Base-by-base conservation (phyloP, 2,797 vertebrate genomes). In the Anguilla megastoma region DNA sequence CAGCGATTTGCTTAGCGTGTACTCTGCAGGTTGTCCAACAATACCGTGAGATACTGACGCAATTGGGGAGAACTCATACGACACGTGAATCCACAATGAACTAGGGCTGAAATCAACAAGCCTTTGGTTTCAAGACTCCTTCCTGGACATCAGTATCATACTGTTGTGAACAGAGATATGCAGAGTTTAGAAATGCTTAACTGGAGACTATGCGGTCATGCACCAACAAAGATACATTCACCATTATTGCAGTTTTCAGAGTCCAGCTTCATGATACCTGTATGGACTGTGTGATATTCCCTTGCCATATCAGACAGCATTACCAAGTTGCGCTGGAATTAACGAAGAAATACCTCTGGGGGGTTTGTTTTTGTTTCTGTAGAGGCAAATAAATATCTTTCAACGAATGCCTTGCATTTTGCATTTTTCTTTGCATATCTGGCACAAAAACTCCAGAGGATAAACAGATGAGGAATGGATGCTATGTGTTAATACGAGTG, bases 301-400 rank as follows among this genome's bases (percentile, higher is more conserved):
- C 24, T 82, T 24, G 2, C 5, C 10, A 9, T 48, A 56, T 9
- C 50, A 56, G n/a, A 8, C 27, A 33, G 52, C 83, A 56, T 33
- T 84, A 54, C 24, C 50, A 33, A 30, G 16, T 56, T 84, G 52
- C 33, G 14, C 27, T 30, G 83, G 83, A 84, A 84, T 84, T 84
- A 16, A 50, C 45, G 50, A 82, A 82, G 48, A 82, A 82, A 82
- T 82, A 82, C 79, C 79, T 82, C 24, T 84, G 52, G 45, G 14
- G 52, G 27, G 5, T 84, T 79, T 52, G 50, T 84, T 84, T 52
- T 54, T 84, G 24, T 84, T 52, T 24, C 27, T 52, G 80, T 4
- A 84, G 48, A 36, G 14, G 36, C 71, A 76, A 36, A 16, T 76
- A 76, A 10, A 71, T 71, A 71, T 12, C 27, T 36, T 30, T 36